These are phyloP conservation scores for Drosophila leontia DNA, from an alignment of 1,140 invertebrate species.

Conservation along the genomic window DNA sequence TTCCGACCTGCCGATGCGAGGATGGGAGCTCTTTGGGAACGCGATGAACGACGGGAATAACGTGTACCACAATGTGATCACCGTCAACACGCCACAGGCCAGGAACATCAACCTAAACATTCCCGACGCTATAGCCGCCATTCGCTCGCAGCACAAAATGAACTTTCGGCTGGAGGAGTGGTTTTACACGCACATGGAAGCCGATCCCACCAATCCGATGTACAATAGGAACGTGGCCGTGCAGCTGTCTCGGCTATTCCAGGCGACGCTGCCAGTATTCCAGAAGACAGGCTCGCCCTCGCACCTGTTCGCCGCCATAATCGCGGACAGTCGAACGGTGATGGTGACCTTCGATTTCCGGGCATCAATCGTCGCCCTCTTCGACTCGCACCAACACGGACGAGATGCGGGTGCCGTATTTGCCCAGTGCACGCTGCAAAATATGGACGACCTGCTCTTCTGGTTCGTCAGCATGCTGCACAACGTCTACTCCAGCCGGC, in stretches of 20 bases:
- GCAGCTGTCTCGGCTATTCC: constrained; percentile 69
- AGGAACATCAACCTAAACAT: constrained; percentile 77
- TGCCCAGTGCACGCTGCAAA: constrained; percentile 68
- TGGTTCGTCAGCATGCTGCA: constrained; percentile 81
- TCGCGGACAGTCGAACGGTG: constrained; percentile 79
- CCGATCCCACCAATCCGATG: constrained; percentile 68
- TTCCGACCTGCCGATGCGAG: constrained; percentile 61
- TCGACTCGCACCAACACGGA: constrained; percentile 81
- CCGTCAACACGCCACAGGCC: constrained; percentile 52
- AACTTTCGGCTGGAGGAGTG: constrained; percentile 79
- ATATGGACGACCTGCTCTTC: constrained; percentile 71
- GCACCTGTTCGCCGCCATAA: constrained; percentile 76
- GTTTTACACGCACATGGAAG: constrained; percentile 83
- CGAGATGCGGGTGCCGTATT: constrained; percentile 76
- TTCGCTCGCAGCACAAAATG: constrained; percentile 69
- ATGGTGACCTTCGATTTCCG: constrained; percentile 78
- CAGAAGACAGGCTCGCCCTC: constrained; percentile 54
- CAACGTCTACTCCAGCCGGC: constrained; percentile 76
- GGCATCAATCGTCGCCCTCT: constrained; percentile 69
- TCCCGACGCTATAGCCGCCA: constrained; percentile 75
- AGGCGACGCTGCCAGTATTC: constrained; percentile 69
- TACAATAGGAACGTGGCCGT: constrained; percentile 73
- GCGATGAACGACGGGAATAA: constrained; percentile 81
- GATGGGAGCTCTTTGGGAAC: constrained; percentile 74
- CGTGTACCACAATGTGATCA: constrained; percentile 76